Evolutionary conservation across 2,113 vertebrate species (phyloP).

Genomic region (Abramis brama): DNA sequence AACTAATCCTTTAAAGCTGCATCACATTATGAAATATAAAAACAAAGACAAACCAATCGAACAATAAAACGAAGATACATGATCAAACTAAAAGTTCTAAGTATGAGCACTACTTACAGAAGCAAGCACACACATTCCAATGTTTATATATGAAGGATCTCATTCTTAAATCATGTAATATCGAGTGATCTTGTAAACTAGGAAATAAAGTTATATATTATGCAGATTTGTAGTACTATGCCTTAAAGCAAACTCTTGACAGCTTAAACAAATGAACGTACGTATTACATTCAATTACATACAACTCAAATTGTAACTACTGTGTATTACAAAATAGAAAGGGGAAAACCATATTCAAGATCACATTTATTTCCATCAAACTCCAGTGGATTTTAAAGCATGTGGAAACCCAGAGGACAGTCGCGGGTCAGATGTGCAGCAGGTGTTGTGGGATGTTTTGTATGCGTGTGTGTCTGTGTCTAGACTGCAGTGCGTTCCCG

Average conservation of each 20-base stretch:
- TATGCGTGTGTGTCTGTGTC: neutral
- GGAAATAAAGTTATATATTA: too few relatives aligned
- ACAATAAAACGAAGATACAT: too few relatives aligned
- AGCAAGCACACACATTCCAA: too few relatives aligned
- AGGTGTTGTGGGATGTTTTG: conserved; percentile 8
- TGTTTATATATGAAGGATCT: too few relatives aligned
- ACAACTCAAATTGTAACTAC: neutral
- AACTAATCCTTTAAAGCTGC: too few relatives aligned
- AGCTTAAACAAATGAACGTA: neutral
- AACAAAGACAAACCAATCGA: too few relatives aligned
- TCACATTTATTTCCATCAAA: neutral
- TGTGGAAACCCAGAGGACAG: neutral
- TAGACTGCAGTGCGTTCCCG: neutral
- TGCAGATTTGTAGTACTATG: neutral
- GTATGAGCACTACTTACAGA: too few relatives aligned
- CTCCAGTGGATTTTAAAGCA: neutral
- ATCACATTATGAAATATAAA: too few relatives aligned
- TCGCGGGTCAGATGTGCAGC: neutral
- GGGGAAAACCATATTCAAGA: neutral
- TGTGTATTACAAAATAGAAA: neutral
- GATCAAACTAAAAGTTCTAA: too few relatives aligned
- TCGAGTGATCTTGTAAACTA: too few relatives aligned
- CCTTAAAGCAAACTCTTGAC: neutral
- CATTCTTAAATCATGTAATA: too few relatives aligned
- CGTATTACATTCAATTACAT: neutral